Evolutionary conservation across 2,113 vertebrate species (phyloP), one percentile per base, ranked within the genome.

Genomic region (Gracilinanus agilis): DNA sequence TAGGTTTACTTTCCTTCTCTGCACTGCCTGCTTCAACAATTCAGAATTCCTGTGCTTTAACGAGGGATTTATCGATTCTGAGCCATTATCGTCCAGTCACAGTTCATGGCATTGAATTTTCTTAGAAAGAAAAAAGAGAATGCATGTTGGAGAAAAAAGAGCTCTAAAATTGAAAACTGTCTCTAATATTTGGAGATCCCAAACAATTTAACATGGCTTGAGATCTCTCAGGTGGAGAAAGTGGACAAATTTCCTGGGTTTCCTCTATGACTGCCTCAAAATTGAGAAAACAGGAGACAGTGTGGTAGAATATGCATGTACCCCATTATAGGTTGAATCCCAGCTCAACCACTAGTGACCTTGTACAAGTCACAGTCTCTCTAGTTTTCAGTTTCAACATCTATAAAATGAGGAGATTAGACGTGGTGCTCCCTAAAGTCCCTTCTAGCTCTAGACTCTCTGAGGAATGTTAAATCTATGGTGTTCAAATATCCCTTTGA

Each of bases 71-170:
- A 90, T 27, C 56, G 90, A 94, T 90, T 96, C 90, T 93, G 61
- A 94, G 83, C 24, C 23, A 23, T 88, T 89, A 44, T 49, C 54
- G 92, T 96, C 96, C 25, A 93, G 90, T 93, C 27, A 54, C 75
- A 93, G 55, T 54, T 40, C 90, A 53, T 89, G 54, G 92, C 44
- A 88, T 2, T 94, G 88, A 92, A 94, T 96, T 96, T 94, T 95
- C 23, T 95, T 91, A 53, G 29, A 96, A 49, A 44, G 19, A 90
- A 92, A 54, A 92, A 23, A 83, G 54, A 90, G 24, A 89, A 24
- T 34, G 23, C n/a, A 40, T 16, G 40, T 83, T 40, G n/a, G 19
- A 40, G n/a, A 40, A 83, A 83, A 75, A 4, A 34, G 7, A 75
- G n/a, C 5, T 75, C 0, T 83, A 83, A 83, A 83, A 83, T 83